Evolutionary conservation across 1,140 invertebrate genomes (phyloP), one percentile per base, ranked within the genome.

Genomic region (Galleria mellonella): DNA sequence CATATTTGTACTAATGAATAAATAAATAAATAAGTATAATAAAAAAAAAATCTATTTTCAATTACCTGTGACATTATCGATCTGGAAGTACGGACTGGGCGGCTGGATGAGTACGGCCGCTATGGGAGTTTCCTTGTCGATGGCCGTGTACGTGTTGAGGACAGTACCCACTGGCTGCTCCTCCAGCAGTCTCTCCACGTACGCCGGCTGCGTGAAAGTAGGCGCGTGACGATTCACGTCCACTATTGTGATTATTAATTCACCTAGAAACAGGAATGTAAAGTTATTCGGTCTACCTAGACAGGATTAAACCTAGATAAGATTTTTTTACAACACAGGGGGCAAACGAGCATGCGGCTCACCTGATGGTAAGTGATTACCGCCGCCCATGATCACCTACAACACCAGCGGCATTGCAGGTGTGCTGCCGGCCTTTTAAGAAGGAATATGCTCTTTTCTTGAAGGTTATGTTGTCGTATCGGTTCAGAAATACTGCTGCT

Each of bases 211-310:
- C 31, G 90, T 90, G 61, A 89, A 87, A 0, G 91, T 93, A 5
- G 91, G 91, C 5, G 90, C 88, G 47, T 88, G 87, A 33, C 90
- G 88, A 58, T 92, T 92, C n/a, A 91, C 92, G 71, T 97, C 96
- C 27, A 96, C 92, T 32, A 98, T 94, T 1, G 92, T 95, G 14
- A 98, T 92, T 44, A 96, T 92, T 4, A 97, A 79, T 40, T 92
- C 90, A 15, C 95, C 94, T 91, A 72, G 32, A 58, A 76, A n/a
- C n/a, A n/a, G n/a, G n/a, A n/a, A 23, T 10, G 2, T 23, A 1
- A n/a, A 17, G 9, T 14, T 35, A 30, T 27, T 37, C 9, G n/a
- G n/a, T n/a, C n/a, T n/a, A n/a, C n/a, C n/a, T n/a, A n/a, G n/a
- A n/a, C n/a, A n/a, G n/a, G n/a, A n/a, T n/a, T n/a, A n/a, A n/a